Evolutionary conservation across 2,888 invertebrate species (phyloP).

Genomic region (Blastobasis lacticolella): DNA sequence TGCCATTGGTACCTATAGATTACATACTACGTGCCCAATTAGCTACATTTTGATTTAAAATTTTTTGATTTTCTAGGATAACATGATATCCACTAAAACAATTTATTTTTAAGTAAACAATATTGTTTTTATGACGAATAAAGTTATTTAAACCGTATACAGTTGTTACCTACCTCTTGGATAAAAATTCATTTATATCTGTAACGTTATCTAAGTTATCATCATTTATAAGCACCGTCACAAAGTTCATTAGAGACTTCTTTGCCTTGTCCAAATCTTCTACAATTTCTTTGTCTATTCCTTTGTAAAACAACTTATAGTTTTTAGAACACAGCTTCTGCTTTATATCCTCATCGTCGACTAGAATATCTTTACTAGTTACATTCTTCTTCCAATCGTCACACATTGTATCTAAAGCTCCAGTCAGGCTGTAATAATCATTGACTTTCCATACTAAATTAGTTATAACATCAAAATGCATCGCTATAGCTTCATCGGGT

Average conservation of each 20-base stretch:
- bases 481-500: slow-evolving; percentile 39
- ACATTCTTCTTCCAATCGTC: slow-evolving; percentile 33
- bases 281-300: slow-evolving; percentile 24
- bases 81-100: too few species aligned
- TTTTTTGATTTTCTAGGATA: too few species aligned
- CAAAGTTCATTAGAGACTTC: slow-evolving; percentile 33
- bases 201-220: slow-evolving; percentile 16
- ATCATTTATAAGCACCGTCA: slow-evolving; percentile 26
- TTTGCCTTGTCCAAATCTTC: slow-evolving; percentile 32
- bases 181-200: slow-evolving; percentile 39
- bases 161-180: slow-evolving; percentile 36
- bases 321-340: slow-evolving; percentile 46
- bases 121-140: too few species aligned
- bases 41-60: too few species aligned
- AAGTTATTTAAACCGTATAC: too few species aligned
- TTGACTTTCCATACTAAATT: slow-evolving; percentile 37
- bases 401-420: slow-evolving; percentile 38
- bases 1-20: not conserved
- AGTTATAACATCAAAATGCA: slow-evolving; percentile 56
- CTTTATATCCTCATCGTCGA: slow-evolving; percentile 36
- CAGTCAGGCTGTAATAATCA: slow-evolving; percentile 32
- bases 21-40: too few species aligned
- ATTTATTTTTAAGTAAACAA: too few species aligned
- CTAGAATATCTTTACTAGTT: slow-evolving; percentile 35
- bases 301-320: slow-evolving; percentile 37